phyloP scores from a whole-genome alignment of 2,888 invertebrate genomes.

The Lamproptera curius region DNA sequence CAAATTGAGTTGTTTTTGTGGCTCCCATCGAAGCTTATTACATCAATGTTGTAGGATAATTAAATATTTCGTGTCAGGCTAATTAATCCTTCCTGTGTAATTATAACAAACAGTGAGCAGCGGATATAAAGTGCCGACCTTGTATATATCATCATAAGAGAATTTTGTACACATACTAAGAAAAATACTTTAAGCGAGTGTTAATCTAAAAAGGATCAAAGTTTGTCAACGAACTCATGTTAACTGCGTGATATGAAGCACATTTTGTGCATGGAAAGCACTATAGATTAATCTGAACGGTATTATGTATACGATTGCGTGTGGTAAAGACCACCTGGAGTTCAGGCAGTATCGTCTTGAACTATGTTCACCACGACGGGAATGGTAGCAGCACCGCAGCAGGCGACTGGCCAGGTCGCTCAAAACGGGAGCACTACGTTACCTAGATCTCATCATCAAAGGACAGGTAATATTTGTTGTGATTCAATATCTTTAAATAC shows the following conservation, averaged over 20 bases:
- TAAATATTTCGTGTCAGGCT: conserved; percentile 11
- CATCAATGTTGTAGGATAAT: conserved; percentile 19
- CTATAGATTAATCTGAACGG: conserved; percentile 38
- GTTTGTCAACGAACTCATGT: not conserved
- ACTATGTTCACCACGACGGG: conserved; percentile 65
- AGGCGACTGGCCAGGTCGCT: conserved; percentile 63
- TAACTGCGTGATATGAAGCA: conserved; percentile 19
- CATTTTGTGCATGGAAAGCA: conserved; percentile 35
- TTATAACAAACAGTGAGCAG: conserved; percentile 29
- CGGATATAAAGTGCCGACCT: conserved; percentile 50
- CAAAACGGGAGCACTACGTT: conserved; percentile 70
- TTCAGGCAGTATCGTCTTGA: conserved; percentile 50
- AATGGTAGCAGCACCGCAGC: conserved; percentile 68
- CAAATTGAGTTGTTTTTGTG: conserved; percentile 62
- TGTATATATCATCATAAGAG: conserved; percentile 48
- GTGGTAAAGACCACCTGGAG: conserved; percentile 63
- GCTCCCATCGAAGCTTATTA: conserved; percentile 31
- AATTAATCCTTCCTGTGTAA: conserved; percentile 26
- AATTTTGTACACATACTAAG: conserved; percentile 53
- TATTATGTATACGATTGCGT: conserved; percentile 69
- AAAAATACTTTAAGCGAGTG: conserved; percentile 37
- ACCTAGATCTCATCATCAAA: conserved; percentile 71
- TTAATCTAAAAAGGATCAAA: conserved; percentile 3
- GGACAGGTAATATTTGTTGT: conserved; percentile 51
- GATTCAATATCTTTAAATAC: not conserved